Evolutionary conservation across 2,888 invertebrate genomes (phyloP).

Genomic region (Koerneria pararmatus): DNA sequence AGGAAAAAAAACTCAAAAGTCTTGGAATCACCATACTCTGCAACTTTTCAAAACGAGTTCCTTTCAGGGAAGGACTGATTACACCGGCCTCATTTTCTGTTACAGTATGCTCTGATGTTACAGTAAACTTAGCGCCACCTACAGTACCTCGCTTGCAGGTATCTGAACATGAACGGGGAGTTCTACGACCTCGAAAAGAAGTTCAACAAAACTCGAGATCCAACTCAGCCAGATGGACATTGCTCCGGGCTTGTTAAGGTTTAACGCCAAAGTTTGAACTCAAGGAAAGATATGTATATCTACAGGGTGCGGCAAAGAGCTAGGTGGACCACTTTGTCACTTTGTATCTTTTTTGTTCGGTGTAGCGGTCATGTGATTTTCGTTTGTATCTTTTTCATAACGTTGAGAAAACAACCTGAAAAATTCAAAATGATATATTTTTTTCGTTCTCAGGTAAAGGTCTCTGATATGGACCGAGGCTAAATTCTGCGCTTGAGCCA

Average conservation of each 20-base stretch:
- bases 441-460: no score
- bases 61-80: background rate
- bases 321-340: no score
- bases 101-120: background rate
- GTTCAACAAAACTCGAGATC: constrained; percentile 57
- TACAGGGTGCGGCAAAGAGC: no score
- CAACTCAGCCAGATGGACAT: constrained; percentile 44
- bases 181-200: constrained; percentile 58
- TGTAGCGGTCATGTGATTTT: no score
- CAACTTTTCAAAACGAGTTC: background rate
- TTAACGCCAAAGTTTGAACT: no score
- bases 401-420: no score
- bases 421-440: no score
- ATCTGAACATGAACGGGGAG: constrained; percentile 54
- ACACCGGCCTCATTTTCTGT: background rate
- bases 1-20: background rate
- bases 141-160: constrained; percentile 24
- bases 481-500: no score
- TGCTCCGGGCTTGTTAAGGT: constrained; percentile 56
- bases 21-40: constrained; percentile 6
- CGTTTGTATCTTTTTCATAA: no score
- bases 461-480: no score
- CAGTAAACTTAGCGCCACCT: background rate
- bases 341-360: no score
- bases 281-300: no score